Evolutionary conservation across 2,797 vertebrate species (phyloP).

Genomic region (Ibycter americanus): DNA sequence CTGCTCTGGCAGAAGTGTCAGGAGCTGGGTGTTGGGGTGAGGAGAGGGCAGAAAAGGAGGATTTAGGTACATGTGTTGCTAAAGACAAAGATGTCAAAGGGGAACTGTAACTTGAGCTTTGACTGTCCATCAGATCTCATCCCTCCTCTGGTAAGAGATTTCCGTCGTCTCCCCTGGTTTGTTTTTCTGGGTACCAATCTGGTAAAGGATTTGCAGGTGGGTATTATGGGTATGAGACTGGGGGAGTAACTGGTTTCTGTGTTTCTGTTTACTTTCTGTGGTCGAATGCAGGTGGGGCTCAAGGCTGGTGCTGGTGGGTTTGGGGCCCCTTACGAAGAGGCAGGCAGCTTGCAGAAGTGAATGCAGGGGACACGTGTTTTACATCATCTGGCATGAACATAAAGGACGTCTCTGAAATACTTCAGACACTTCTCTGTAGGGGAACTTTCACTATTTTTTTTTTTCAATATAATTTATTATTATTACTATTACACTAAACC

Average conservation of each 20-base stretch:
- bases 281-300: not conserved
- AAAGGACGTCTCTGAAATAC: not conserved
- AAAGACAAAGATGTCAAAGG: not conserved
- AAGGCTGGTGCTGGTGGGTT: not conserved
- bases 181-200: no score
- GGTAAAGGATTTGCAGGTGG: not conserved
- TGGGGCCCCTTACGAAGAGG: not conserved
- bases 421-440: not conserved
- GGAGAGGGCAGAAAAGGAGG: not conserved
- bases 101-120: not conserved
- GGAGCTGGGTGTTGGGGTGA: not conserved
- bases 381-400: not conserved
- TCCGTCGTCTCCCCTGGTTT: not conserved
- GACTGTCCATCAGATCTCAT: not conserved
- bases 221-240: not conserved
- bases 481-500: no score
- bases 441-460: not conserved
- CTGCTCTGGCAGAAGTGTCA: not conserved
- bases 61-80: not conserved
- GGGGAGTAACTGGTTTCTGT: not conserved
- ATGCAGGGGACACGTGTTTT: not conserved
- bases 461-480: no score
- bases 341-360: not conserved
- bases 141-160: not conserved
- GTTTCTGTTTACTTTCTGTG: not conserved